Base-by-base conservation (phyloP, 2,888 invertebrate genomes). In the Palloptera scutellata region DNA sequence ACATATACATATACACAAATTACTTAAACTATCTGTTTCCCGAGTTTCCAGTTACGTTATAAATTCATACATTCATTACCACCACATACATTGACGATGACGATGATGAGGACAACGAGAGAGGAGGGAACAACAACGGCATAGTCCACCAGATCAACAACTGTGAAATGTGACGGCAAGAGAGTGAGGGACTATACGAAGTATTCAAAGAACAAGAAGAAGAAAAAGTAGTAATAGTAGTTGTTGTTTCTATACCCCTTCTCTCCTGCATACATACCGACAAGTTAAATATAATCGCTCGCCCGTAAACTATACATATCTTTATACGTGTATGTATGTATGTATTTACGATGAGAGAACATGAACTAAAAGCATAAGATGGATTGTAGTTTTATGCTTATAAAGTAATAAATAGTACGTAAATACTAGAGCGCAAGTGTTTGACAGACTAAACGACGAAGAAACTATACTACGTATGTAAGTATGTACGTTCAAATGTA, bases 41-140 rank as follows among this genome's bases (percentile, higher is more conserved):
- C 75, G 76, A 70, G 73, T 73, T 80, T 79, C 73, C 75, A 76
- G 73, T 80, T 79, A 78, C 77, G 79, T 75, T 79, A 79, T 79
- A 80, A 79, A 79, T 79, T 79, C 79, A 78, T 79, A 80, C 79
- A 80, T 78, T 80, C 79, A 79, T 80, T 79, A 79, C 76, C 78
- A 78, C 73, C 79, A 59, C 54, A 54, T 54, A 59, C 54, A 54
- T 54, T 54, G 54, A 54, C 54, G 54, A 19, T 17, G 54, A 17
- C 9, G 9, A 6, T 64, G 15, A 30, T 45, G 41, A 62, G 12
- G n/a, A 11, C 6, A 5, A 48, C 10, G 48, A 15, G 1, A 10
- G n/a, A 45, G 45, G 45, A 45, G 10, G 45, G 48, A 9, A 9
- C 48, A 48, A 48, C 43, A n/a, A 45, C 43, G 15, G 40, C 43